Base-by-base conservation (phyloP, 2,888 invertebrate genomes). In the Lampropteryx suffumata region DNA sequence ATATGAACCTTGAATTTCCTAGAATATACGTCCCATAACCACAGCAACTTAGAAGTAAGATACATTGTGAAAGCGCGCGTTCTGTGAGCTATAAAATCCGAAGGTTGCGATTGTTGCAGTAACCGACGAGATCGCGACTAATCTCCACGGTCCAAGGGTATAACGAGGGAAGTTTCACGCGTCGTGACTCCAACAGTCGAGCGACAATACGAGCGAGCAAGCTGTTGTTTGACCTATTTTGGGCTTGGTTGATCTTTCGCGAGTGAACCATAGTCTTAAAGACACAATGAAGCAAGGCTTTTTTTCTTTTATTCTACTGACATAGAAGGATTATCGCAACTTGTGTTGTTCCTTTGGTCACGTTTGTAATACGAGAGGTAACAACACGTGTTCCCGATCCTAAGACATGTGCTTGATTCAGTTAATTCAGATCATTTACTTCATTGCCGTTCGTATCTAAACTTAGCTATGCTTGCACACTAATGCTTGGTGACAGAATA, bases 61-160 rank as follows among this genome's bases (percentile, higher is more conserved):
- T 10, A 24, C 24, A 40, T 12, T 30, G 24, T 36, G 51, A 51
- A 58, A 53, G 44, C 29, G 39, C 28, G 41, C 46, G 47, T 33
- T 33, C 29, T 45, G 17, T 14, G 10, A 28, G 48, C 51, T 50
- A 48, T 40, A 62, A 60, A 62, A 64, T 61, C 57, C 52, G 73
- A 73, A 76, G 75, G 76, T 63, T 62, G 44, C 50, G 26, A 50
- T 12, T 12, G 29, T 73, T 76, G 67, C 75, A 61, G 61, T 61
- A 71, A 62, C 46, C 48, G 47, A 50, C 50, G 39, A 69, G 73
- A 73, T 71, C 69, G 70, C 61, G 63, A 64, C 64, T 67, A 74
- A 77, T 78, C 79, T 76, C 49, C 62, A 51, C 59, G 46, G 72
- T 72, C 73, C 79, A 80, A 79, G 81, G 77, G 64, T 69, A 72